Evolutionary conservation across 2,113 vertebrate species (phyloP), one percentile per base, ranked within the genome.

Genomic region (Anser brachyrhynchus): DNA sequence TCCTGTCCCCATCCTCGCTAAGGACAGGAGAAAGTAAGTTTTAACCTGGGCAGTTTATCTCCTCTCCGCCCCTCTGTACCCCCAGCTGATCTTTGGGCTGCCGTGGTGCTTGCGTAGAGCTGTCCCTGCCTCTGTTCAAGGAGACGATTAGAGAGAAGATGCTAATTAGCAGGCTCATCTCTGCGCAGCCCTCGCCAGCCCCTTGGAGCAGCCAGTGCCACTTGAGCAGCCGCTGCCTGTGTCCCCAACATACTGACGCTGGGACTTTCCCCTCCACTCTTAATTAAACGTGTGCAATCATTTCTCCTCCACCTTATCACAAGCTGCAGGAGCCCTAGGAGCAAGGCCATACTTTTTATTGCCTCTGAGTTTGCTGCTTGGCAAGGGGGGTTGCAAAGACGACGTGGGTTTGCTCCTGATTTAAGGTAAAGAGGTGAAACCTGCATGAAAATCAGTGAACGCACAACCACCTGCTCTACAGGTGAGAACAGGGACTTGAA

Each of bases 11-110:
- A 55, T 49, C 44, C 44, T 59, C 49, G 41, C 18, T 87, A 88
- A 87, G 44, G 31, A 22, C 26, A 79, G 39, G 62, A 95, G 66
- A 95, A 96, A 95, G 84, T 14, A 52, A 55, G 58, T 84, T 39
- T 94, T 94, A 62, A 94, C 39, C 64, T 0, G 0, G 58, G 55
- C 66, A 21, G 61, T 13, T 4, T 77, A 72, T 10, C 0, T 0
- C 31, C 43, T 54, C 46, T 52, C 33, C 46, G 35, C 62, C 71
- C 31, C 8, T 3, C 26, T 54, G 44, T 16, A 15, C 21, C 22
- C 6, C 9, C 9, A 15, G 22, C 31, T 5, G 39, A 35, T 64
- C 61, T 16, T 35, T 64, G 23, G 2, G 15, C 28, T 2, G 4
- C 3, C 21, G 10, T 49, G 20, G 46, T 49, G 46, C 46, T 49